Base-by-base conservation (phyloP, 1,140 invertebrate genomes). In the Euborellia annulipes region DNA sequence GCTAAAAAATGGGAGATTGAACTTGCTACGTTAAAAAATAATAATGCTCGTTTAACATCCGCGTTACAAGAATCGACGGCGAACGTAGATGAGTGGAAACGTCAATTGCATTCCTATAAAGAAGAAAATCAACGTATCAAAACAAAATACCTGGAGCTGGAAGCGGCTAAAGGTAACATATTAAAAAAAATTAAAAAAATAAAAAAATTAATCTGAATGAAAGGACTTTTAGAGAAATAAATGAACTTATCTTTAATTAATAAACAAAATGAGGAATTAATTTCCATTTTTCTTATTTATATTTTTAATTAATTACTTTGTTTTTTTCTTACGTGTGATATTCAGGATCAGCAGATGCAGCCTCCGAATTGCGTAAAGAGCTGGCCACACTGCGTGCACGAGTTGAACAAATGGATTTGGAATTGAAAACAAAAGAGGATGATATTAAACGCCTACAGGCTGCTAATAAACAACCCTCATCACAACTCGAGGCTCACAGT, bases 1-100 rank as follows among this genome's bases (percentile, higher is more conserved):
- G 90, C 90, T 2, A 96, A 96, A 67, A 96, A 97, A 63, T 97
- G 92, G 92, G 92, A 97, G 73, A 79, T 96, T 40, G 92, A 98
- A 68, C 67, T 98, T 51, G 83, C 88, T 47, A 95, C 91, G 6
- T 68, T 97, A 50, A 96, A 96, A 67, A 94, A 86, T 55, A 96
- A 95, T 63, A 98, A 97, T 66, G 76, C 85, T 13, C 76, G 91
- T 55, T 68, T 98, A 55, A 96, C 92, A 7, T 88, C 86, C 56
- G 92, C 92, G 8, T 71, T 98, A 41, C 92, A 97, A 67, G 93
- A 98, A 66, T 93, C 87, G 51, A 96, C 90, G 20, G 85, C 90
- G 34, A 97, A 97, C 67, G 92, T 97, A 6, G 92, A 97, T 57
- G 91, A 96, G 62, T 98, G 93, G 93, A 96, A 97, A 68, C 76